These are phyloP conservation scores for Odontothrips loti DNA, from an alignment of 2,888 invertebrate genomes.

Conservation along the genomic window DNA sequence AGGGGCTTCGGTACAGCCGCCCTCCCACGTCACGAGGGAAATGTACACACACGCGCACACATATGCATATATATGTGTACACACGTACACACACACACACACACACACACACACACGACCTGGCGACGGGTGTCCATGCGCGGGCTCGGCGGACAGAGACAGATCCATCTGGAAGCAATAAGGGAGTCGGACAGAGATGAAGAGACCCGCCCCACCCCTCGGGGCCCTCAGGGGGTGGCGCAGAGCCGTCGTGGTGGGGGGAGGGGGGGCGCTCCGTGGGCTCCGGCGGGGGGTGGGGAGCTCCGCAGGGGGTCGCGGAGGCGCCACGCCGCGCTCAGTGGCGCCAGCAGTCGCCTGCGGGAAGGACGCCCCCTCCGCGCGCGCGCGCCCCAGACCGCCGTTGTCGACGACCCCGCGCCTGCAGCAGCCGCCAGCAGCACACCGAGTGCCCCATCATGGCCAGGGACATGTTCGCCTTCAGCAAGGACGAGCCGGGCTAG, in stretches of 20 bases:
- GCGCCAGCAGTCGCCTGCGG: not conserved
- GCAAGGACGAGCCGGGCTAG: constrained; percentile 16
- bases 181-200: not conserved
- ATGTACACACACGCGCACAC: too few relatives aligned
- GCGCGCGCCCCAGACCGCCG: not conserved
- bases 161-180: not conserved
- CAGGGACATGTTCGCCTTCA: not conserved
- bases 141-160: not conserved
- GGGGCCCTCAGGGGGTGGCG: not conserved
- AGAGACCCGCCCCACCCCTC: not conserved
- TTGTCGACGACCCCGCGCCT: not conserved
- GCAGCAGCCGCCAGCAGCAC: not conserved
- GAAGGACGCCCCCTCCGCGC: not conserved
- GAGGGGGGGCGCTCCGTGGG: not conserved
- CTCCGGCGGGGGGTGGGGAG: not conserved
- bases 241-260: not conserved
- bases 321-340: constrained; percentile 1
- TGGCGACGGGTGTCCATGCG: too few relatives aligned
- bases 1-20: too few relatives aligned
- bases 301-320: not conserved
- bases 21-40: too few relatives aligned
- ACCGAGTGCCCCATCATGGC: not conserved
- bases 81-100: too few relatives aligned
- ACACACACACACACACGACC: too few relatives aligned
- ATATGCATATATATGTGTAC: too few relatives aligned